These are phyloP conservation scores for Proctacanthus coquilletti DNA, from an alignment of 1,140 invertebrate genomes.

Conservation along the genomic window DNA sequence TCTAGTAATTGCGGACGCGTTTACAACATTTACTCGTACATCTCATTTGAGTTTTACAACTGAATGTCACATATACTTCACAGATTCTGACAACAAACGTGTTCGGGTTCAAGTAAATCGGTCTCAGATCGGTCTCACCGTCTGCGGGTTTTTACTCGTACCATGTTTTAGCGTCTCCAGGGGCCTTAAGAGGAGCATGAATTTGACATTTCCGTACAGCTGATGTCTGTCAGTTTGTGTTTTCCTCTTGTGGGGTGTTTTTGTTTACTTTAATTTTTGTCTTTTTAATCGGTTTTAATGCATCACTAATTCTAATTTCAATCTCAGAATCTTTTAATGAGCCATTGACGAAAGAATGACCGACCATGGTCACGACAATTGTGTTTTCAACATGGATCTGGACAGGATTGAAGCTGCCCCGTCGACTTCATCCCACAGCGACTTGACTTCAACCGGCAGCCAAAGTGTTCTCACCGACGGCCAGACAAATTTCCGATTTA, in stretches of 20 bases:
- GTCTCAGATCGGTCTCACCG: too few relatives aligned
- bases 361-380: neutral
- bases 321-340: slow-evolving; percentile 1
- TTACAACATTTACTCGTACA: too few relatives aligned
- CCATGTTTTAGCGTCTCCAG: too few relatives aligned
- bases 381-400: slow-evolving; percentile 1
- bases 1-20: too few relatives aligned
- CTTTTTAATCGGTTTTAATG: neutral
- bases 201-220: too few relatives aligned
- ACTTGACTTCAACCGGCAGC: slow-evolving; percentile 3
- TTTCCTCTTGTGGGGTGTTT: neutral
- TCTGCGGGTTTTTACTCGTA: too few relatives aligned
- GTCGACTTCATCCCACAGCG: slow-evolving; percentile 3
- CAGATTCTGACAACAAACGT: too few relatives aligned
- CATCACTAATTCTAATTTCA: neutral
- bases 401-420: slow-evolving; percentile 6
- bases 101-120: too few relatives aligned
- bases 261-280: neutral
- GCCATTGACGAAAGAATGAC: neutral
- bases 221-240: neutral
- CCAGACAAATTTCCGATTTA: neutral
- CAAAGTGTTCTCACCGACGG: slow-evolving; percentile 4
- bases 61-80: too few relatives aligned
- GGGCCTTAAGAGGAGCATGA: too few relatives aligned
- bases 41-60: too few relatives aligned